Conservation (phyloP, 1,140 invertebrate species). For the Cydia strobilella region DNA sequence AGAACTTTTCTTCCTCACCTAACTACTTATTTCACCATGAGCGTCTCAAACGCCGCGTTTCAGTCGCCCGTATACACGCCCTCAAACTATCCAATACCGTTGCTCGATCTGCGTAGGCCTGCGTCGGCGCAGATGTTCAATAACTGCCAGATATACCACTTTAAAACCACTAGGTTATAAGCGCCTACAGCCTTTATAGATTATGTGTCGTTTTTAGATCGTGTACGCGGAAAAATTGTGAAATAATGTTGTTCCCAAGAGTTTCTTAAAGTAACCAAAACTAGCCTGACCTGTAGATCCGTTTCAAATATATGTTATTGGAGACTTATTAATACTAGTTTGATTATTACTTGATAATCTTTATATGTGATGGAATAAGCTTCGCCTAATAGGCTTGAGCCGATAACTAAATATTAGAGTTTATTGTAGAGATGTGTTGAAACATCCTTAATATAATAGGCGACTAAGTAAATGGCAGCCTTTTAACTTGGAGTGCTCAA, state of each 20-base stretch:
- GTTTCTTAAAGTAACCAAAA: neutral
- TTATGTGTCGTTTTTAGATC: neutral
- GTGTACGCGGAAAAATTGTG: slow-evolving; percentile 20
- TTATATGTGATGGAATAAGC: neutral
- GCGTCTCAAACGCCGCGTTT: neutral
- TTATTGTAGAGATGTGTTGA: neutral
- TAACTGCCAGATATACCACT: neutral
- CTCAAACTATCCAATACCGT: slow-evolving; percentile 25
- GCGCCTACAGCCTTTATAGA: neutral
- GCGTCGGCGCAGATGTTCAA: slow-evolving; percentile 25
- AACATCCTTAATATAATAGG: neutral
- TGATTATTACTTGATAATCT: neutral
- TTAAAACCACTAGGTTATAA: neutral
- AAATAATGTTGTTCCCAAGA: neutral
- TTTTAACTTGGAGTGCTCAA: neutral
- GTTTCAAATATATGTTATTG: neutral
- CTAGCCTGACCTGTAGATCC: neutral
- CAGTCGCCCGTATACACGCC: neutral
- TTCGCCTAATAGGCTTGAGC: neutral
- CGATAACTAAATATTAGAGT: slow-evolving; percentile 9
- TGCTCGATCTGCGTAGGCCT: slow-evolving; percentile 16
- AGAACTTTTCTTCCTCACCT: neutral
- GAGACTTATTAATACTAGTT: neutral
- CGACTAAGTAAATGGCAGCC: neutral
- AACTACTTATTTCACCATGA: neutral